These are phyloP conservation scores for Prochilodus magdalenae DNA, from an alignment of 2,113 vertebrate species.

Conservation along the genomic window DNA sequence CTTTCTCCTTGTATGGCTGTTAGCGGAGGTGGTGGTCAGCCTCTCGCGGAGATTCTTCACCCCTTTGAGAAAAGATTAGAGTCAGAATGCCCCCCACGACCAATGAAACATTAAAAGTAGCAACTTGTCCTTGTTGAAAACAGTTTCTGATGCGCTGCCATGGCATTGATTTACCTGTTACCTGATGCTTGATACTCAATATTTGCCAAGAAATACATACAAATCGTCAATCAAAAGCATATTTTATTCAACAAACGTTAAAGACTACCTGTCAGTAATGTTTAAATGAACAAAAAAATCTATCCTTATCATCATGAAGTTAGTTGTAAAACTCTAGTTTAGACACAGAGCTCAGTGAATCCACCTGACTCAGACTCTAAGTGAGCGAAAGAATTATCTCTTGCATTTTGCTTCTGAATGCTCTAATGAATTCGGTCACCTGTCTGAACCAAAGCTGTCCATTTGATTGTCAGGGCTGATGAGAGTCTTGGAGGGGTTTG, in stretches of 20 bases:
- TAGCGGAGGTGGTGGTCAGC: conserved; percentile 88
- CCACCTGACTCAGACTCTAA: background rate
- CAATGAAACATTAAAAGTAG: background rate
- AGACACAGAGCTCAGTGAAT: background rate
- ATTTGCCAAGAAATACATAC: background rate
- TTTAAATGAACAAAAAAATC: too few species aligned
- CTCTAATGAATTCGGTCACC: conserved; percentile 79
- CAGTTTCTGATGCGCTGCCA: too few species aligned
- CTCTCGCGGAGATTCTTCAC: conserved; percentile 86
- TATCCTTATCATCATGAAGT: too few species aligned
- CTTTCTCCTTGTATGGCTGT: conserved; percentile 85
- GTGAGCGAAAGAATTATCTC: conserved; percentile 9
- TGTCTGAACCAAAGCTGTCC: conserved; percentile 82
- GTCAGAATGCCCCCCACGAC: conserved; percentile 29
- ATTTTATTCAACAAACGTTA: too few species aligned
- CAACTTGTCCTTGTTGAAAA: background rate
- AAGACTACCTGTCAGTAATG: too few species aligned
- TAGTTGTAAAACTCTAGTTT: too few species aligned
- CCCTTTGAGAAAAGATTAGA: conserved; percentile 97
- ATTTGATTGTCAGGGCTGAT: conserved; percentile 77
- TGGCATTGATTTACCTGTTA: background rate
- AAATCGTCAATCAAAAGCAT: too few species aligned
- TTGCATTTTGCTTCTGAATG: conserved; percentile 54
- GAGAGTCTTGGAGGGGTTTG: conserved; percentile 86
- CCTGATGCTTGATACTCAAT: background rate